Base-by-base conservation (phyloP, 2,797 vertebrate genomes). In the Oreochromis grahami region DNA sequence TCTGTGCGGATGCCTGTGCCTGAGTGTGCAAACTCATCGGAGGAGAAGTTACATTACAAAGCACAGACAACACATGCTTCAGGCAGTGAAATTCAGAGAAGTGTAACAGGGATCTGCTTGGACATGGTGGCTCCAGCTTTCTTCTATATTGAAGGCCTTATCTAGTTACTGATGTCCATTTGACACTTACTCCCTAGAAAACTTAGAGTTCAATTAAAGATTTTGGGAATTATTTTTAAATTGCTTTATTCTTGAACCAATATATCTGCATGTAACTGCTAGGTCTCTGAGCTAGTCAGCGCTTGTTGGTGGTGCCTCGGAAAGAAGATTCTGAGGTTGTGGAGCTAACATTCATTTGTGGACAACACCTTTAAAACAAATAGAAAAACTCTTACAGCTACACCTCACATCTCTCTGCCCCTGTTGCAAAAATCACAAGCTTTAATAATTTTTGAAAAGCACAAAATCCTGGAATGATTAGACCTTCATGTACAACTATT, bases 291-390 rank as follows among this genome's bases (percentile, higher is more conserved):
- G 24, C 24, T 72, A 24, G 43, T 72, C 24, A 72, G 4, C 3
- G 4, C 24, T 48, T 29, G 9, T 29, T 45, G 41, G 9, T 48
- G 41, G 9, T 48, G 43, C 3, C 1, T 26, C 4, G 0, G 1
- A 11, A 70, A 26, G 38, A 15, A 70, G 38, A 7, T 17, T 70
- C 26, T 45, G 41, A 45, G 41, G 8, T 70, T 70, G 65, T 70
- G 65, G 38, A 43, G 21, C 38, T 43, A 68, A 43, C 36, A 41
- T 12, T 36, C 38, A 43, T 70, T 41, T 70, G 41, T 43, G 41
- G 41, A 70, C 13, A 26, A 24, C 41, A 17, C 14, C 4, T 45
- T 70, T 70, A 70, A 45, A 36, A 63, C 1, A 63, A 63, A n/a
- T 13, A 13, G 10, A 36, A 63, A 36, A 36, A 36, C 19, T 60